Percentiles rank a stretch among this genome's conserved stretches.
These are phyloP conservation scores for Ridgeia piscesae DNA, from an alignment of 1,140 invertebrate genomes.

Conservation along the genomic window DNA sequence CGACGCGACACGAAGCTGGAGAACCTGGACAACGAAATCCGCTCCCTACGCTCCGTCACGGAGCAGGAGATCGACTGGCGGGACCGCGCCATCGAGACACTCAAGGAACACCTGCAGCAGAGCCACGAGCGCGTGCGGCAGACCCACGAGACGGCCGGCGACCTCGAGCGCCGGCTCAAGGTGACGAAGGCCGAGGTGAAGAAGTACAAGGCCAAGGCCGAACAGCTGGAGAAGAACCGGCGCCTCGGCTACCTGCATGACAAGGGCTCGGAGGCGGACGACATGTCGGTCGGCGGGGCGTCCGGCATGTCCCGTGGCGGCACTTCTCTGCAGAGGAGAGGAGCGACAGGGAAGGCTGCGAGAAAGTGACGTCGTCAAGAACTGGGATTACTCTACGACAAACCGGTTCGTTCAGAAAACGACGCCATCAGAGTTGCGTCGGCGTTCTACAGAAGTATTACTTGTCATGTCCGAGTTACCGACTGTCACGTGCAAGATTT, in stretches of 20 bases:
- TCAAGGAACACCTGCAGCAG: neutral
- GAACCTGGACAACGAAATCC: neutral
- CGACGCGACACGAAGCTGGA: neutral
- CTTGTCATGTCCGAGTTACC: neutral
- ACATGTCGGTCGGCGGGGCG: neutral
- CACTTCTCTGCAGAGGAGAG: neutral
- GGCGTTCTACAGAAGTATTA: neutral
- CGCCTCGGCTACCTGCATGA: neutral
- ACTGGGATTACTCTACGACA: neutral
- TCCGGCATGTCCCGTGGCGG: neutral
- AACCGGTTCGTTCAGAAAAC: neutral
- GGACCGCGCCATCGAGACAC: neutral
- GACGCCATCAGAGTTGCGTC: neutral
- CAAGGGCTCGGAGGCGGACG: neutral
- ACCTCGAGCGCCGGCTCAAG: neutral
- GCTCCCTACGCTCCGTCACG: neutral
- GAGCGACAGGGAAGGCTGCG: neutral
- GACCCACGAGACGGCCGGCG: neutral
- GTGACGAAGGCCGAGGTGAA: neutral
- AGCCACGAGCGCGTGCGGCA: neutral
- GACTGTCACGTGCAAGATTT: no score
- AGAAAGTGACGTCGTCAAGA: neutral
- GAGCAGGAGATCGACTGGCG: neutral
- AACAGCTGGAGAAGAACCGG: constrained; percentile 7
- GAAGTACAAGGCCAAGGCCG: constrained; percentile 12